A percentile compares a stretch with the other conserved stretches of the same genome.
Conservation (phyloP, 2,797 vertebrate genomes). For the Galaxias olidus region DNA sequence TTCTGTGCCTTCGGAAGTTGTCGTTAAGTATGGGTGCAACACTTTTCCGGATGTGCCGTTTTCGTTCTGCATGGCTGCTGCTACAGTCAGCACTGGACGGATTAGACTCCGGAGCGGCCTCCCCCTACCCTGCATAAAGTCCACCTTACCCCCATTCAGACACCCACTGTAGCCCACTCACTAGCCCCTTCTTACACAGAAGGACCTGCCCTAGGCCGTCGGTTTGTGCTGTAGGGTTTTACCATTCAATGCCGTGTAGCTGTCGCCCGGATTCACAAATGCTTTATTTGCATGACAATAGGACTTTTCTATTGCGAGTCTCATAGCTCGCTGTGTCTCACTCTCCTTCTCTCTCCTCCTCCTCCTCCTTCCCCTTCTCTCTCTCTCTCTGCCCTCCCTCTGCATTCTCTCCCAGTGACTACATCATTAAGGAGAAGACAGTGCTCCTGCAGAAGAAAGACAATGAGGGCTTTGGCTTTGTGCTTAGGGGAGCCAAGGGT, state of each 20-base stretch:
- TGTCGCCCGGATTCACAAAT: constrained; percentile 49
- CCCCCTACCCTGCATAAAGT: too few relatives aligned
- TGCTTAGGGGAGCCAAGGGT: constrained; percentile 95
- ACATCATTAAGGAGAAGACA: constrained; percentile 97
- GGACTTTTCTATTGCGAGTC: constrained; percentile 42
- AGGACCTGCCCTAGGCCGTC: constrained; percentile 47
- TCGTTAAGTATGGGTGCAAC: too few relatives aligned
- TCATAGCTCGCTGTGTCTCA: constrained; percentile 18
- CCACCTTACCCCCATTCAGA: constrained; percentile 42
- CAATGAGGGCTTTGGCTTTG: constrained; percentile 94
- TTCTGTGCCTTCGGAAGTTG: too few relatives aligned
- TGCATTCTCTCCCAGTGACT: constrained; percentile 79
- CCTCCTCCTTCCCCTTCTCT: constrained; percentile 11
- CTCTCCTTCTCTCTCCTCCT: constrained; percentile 10
- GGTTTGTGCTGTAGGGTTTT: constrained; percentile 65
- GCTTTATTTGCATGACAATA: constrained; percentile 61
- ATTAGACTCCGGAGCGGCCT: constrained; percentile 9
- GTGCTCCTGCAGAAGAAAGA: constrained; percentile 95
- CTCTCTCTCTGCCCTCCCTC: constrained; percentile 1
- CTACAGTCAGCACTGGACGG: too few relatives aligned
- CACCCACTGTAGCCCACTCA: constrained; percentile 47
- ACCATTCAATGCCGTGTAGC: constrained; percentile 57
- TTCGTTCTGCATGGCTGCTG: too few relatives aligned
- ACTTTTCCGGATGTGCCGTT: too few relatives aligned
- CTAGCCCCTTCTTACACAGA: constrained; percentile 45